Evolutionary conservation across 2,797 vertebrate species (phyloP), one percentile per base, ranked within the genome.

Genomic region (Podarcis siculus): DNA sequence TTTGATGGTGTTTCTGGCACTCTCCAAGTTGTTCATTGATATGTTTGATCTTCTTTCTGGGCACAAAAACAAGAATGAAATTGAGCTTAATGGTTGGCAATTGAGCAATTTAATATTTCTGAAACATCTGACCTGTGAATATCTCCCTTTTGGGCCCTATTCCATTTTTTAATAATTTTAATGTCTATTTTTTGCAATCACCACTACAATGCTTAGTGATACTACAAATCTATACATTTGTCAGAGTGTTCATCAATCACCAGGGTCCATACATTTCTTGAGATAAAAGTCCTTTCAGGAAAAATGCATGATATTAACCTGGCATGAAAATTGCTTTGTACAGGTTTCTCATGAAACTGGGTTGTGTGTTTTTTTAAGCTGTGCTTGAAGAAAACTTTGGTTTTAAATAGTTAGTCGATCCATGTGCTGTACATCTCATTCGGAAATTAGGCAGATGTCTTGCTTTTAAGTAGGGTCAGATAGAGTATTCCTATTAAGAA

Each of bases 41-140:
- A 82, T 86, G 13, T 25, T 84, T 88, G 5, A 4, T 80, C 88
- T 89, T 86, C 61, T 89, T n/a, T 84, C 79, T 88, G 23, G 2
- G 1, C 30, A 85, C 78, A 89, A 79, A 88, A 86, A 72, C 4
- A 89, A 5, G n/a, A 90, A 89, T 84, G 12, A 87, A 39, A 90
- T 87, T 75, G 12, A 90, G 1, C 1, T 85, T 92, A 90, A 94
- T 90, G 82, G 61, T 12, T 89, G 58, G 13, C 23, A 91, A 91
- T 90, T 92, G 90, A 88, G 79, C 83, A 86, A 35, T 91, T 91
- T 89, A 85, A 69, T 82, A 82, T 27, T 93, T 89, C 91, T 75
- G 75, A 92, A 73, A 71, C 79, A 79, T 90, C 83, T 78, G 80
- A 93, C 77, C 77, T 83, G 45, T 67, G 58, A 92, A 86, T 89